Evolutionary conservation across 2,113 vertebrate species (phyloP), one percentile per base, ranked within the genome.

Genomic region (Phrynocephalus versicolor): DNA sequence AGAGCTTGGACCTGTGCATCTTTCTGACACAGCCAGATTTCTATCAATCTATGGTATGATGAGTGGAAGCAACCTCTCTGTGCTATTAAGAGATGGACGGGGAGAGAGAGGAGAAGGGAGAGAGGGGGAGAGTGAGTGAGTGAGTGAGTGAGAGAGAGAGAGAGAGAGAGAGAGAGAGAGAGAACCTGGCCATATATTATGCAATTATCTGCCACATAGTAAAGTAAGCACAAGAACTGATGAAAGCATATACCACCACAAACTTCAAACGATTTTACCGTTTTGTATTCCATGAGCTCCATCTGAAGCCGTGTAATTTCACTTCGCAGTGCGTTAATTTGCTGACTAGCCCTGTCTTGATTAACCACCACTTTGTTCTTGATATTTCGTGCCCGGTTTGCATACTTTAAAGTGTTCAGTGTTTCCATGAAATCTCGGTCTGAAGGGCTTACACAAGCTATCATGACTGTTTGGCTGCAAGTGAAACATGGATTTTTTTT

Each of bases 351-450:
- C 87, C 96, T 95, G 84, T 99, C 99, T 92, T 99, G 99, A 95
- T 99, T 99, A 89, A 98, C 97, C 97, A 98, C 86, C 92, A 99
- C 98, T 87, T 98, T 99, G 95, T 99, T 99, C 96, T 99, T 99
- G 90, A 99, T 99, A 96, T 99, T 99, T 27, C 99, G 96, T 0
- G 99, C 99, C 14, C 99, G 95, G 92, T 99, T 99, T 55, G 99
- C 99, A 1, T 99, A 99, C 88, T 99, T 99, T 0, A 99, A 78
- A 0, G 97, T 97, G 96, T 99, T 99, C 91, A 99, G 84, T 0
- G 99, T 99, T 95, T 99, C 99, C 99, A 99, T 99, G 93, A 99
- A 99, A 95, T 99, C 99, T 86, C 98, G 95, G 88, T 99, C 99
- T 1, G 99, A 99, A 33, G 99, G 99, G 92, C 99, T 99, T 95